Evolutionary conservation across 1,140 invertebrate species (phyloP), one percentile per base, ranked within the genome.

Genomic region (Bombus haemorrhoidalis): DNA sequence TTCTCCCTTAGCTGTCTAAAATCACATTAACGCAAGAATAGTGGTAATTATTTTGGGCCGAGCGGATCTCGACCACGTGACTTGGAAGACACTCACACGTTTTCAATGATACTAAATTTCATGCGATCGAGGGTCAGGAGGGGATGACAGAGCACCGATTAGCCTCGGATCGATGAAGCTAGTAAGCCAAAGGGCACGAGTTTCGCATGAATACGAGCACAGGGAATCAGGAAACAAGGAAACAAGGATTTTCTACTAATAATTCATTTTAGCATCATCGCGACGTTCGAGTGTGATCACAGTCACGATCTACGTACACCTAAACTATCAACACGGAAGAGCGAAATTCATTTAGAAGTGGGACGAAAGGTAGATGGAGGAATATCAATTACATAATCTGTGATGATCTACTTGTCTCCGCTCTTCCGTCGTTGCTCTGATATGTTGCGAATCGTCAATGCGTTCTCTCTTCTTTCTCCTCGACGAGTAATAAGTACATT

Each of bases 1-100:
- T 74, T 72, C 22, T 76, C 71, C 89, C 93, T 94, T 94, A 94
- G 90, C 86, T 89, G 79, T 89, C 94, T 94, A 94, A 94, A 94
- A 94, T 94, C 94, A 94, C 94, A 94, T 94, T 93, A 92, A 94
- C 92, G 90, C 93, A 94, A 93, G 90, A 94, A 91, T 93, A 94
- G 86, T 91, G 79, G 85, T 89, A 90, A 82, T 69, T 39, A 83
- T 86, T 68, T 22, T 68, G 85, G 83, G 85, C 87, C 91, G 87
- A 91, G 83, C 80, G 87, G 85, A 80, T 90, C 78, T 87, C 91
- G 89, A 89, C 79, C 89, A 64, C 83, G 85, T 88, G 91, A 89
- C 84, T 72, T 84, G 87, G 64, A 90, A 86, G 88, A 91, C 92
- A 85, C 91, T 91, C 88, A 80, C 83, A 83, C 86, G 84, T 41